Evolutionary conservation across 2,113 vertebrate species (phyloP), one percentile per base, ranked within the genome.

Genomic region (Misgurnus mizolepis): DNA sequence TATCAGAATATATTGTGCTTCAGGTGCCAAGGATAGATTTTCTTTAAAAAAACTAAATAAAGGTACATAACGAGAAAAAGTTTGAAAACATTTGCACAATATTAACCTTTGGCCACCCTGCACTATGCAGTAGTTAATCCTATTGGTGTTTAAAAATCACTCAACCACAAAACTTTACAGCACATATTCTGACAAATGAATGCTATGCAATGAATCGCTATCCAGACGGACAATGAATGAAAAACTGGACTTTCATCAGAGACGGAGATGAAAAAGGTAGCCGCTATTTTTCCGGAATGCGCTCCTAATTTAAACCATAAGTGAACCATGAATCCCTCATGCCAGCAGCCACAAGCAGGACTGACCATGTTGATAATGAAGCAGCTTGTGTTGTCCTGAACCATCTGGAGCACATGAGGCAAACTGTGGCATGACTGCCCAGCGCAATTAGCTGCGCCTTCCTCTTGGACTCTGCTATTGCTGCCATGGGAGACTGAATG

Each of bases 341-440:
- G 69, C 72, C 72, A 1, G 61, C 65, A 80, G 84, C 83, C 76
- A 78, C 2, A 40, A 78, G 89, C 79, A 70, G 45, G 0, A 0
- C 67, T 81, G 81, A 86, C 86, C 80, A 43, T 81, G 72, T 85
- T 89, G 87, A 91, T 90, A 86, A 90, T 43, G 79, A 2, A 88
- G 82, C 17, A 8, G 74, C 73, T 81, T 83, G 85, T 87, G 27
- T 77, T 89, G 89, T 83, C 81, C 71, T 85, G 88, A 90, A 84
- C 81, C 78, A 88, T 88, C 85, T 87, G 85, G 82, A 80, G 75
- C 71, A 49, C 76, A 62, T 82, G 68, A 84, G 82, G 82, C 72
- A 70, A 73, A 69, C 62, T 53, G 68, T 71, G 71, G 58, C 62
- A n/a, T 72, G 75, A 65, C 79, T 87, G 88, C 82, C 84, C 89